phyloP scores from a whole-genome alignment of 2,113 vertebrate genomes.

The Oriolus oriolus region DNA sequence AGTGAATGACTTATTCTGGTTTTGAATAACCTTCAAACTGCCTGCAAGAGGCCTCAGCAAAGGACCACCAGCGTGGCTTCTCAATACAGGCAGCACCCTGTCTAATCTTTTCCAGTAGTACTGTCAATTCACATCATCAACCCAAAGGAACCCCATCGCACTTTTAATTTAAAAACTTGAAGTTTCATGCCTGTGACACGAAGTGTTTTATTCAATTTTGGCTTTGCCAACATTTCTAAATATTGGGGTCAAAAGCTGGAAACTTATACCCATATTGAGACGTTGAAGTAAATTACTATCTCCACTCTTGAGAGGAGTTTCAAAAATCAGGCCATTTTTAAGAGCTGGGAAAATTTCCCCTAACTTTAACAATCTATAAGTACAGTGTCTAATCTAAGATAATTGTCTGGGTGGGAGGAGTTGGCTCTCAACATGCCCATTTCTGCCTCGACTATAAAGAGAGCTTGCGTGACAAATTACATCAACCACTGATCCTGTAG shows the following conservation, averaged over 20 bases:
- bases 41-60: neutral
- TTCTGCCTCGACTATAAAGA: neutral
- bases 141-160: fast-evolving
- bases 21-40: neutral
- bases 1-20: neutral
- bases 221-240: neutral
- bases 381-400: neutral
- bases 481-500: neutral
- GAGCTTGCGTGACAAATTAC: neutral
- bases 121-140: fast-evolving
- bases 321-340: neutral
- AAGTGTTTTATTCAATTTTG: neutral
- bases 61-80: neutral
- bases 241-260: neutral
- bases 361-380: neutral
- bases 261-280: neutral
- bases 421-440: neutral
- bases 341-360: neutral
- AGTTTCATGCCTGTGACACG: neutral
- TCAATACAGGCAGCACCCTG: neutral
- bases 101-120: neutral
- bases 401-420: neutral
- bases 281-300: neutral
- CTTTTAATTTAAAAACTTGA: neutral
- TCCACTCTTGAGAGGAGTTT: neutral